Base-by-base conservation (phyloP, 1,140 invertebrate genomes). In the Medauroidea extradentata region DNA sequence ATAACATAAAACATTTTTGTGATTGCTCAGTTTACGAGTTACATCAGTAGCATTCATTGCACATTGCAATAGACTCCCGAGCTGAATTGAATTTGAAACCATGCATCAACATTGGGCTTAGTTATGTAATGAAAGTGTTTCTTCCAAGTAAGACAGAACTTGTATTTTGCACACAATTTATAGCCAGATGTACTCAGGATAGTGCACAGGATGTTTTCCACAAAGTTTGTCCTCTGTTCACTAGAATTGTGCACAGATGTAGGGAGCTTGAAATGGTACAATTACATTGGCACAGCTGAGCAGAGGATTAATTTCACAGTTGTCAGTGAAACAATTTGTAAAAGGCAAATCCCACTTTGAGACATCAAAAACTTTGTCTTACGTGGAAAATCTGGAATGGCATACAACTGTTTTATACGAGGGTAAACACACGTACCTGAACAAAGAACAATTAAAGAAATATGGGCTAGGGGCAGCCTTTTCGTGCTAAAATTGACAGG, bases 401-500 rank as follows among this genome's bases (percentile, higher is more conserved):
- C 55, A 11, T 59, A 61, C 44, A 48, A 46, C n/a, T 46, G 3
- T 25, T 5, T 46, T n/a, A 9, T 46, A 46, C 24, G 4, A 46
- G 24, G 44, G 44, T 21, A 19, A 46, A 46, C 3, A 19, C 18
- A 46, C 44, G 5, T 4, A 46, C 4, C 13, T 46, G 4, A 29
- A 52, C 5, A 25, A 42, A 14, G 38, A 39, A 57, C 39, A 21
- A 19, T 14, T 23, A 48, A 21, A 24, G 23, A 21, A 21, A 42
- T 52, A 61, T 4, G 62, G 63, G n/a, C 21, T 60, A 18, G 58
- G 55, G 42, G 61, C 58, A 27, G 62, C 59, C 3, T 56, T 60
- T n/a, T n/a, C 23, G 57, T 64, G 14, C 13, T 64, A 25, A 8
- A 43, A 19, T 41, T 64, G 38, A 21, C 19, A 13, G 48, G 38